phyloP scores from a whole-genome alignment of 37 sponge, comb jelly and placozoan genomes.

The Ianthella basta region DNA sequence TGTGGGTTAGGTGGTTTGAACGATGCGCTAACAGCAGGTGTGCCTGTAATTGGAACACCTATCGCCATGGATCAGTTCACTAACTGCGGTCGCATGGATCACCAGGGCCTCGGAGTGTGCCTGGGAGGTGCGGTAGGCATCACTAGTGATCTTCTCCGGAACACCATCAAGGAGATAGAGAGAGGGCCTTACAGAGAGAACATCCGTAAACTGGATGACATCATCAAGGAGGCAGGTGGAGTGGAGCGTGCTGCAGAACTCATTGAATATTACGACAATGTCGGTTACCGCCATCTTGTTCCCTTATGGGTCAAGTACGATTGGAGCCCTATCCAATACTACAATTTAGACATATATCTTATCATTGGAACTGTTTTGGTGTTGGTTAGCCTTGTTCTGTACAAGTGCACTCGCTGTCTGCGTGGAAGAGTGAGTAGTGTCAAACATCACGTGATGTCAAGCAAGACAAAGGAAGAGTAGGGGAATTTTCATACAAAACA shows the following conservation, averaged over 20 bases:
- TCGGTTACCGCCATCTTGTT: conserved; percentile 11
- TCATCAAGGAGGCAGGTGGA: conserved; percentile 20
- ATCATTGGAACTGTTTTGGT: background rate
- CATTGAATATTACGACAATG: conserved; percentile 13
- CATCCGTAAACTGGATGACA: background rate
- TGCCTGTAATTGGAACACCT: conserved; percentile 33
- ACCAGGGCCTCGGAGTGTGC: conserved; percentile 31
- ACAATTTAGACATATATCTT: conserved; percentile 13
- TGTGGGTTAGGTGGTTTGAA: conserved; percentile 46
- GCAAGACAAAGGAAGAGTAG: too few relatives aligned
- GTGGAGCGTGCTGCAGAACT: conserved; percentile 2
- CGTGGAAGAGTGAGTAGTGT: too few relatives aligned
- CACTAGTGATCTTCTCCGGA: background rate
- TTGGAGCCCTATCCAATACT: conserved; percentile 8
- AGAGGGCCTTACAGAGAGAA: background rate
- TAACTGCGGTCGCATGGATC: conserved; percentile 4
- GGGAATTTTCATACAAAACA: too few relatives aligned
- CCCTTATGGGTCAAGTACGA: conserved; percentile 20
- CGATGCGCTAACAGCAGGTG: conserved; percentile 32
- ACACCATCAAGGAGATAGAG: background rate
- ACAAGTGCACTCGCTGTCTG: too few relatives aligned
- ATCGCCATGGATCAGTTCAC: conserved; percentile 15
- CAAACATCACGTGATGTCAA: too few relatives aligned
- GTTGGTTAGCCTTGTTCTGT: too few relatives aligned
- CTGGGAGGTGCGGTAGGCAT: background rate